Conservation (phyloP, 2,113 vertebrate species). For the Gadus macrocephalus region DNA sequence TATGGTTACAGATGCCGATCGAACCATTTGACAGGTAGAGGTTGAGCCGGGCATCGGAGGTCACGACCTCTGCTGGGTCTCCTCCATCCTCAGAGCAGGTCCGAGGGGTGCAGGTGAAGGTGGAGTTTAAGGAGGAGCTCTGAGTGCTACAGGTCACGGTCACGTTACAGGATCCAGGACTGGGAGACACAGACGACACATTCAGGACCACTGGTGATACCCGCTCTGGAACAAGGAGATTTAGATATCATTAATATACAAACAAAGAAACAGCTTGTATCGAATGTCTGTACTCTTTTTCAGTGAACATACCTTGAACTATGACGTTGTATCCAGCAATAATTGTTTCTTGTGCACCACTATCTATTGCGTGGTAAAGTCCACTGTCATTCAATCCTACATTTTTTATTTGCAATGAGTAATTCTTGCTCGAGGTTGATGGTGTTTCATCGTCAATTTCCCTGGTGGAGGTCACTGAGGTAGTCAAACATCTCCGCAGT, state of each 20-base stretch:
- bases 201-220: neutral
- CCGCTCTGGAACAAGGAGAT: too few species aligned
- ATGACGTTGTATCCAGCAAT: neutral
- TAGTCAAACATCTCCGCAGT: too few species aligned
- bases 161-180: slow-evolving; percentile 9
- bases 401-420: slow-evolving; percentile 11
- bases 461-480: too few species aligned
- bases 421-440: too few species aligned
- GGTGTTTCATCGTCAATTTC: too few species aligned
- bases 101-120: too few species aligned
- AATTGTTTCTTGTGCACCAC: accelerated
- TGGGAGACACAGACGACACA: neutral
- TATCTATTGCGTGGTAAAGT: neutral
- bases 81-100: too few species aligned
- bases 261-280: too few species aligned
- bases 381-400: neutral
- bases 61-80: neutral
- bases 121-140: too few species aligned
- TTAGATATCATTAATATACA: neutral
- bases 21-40: neutral
- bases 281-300: neutral
- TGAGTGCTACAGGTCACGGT: slow-evolving; percentile 12
- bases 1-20: slow-evolving; percentile 38
- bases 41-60: neutral
- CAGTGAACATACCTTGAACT: neutral